Conservation (phyloP, 2,888 invertebrate species). For the Aleiodes testaceus region DNA sequence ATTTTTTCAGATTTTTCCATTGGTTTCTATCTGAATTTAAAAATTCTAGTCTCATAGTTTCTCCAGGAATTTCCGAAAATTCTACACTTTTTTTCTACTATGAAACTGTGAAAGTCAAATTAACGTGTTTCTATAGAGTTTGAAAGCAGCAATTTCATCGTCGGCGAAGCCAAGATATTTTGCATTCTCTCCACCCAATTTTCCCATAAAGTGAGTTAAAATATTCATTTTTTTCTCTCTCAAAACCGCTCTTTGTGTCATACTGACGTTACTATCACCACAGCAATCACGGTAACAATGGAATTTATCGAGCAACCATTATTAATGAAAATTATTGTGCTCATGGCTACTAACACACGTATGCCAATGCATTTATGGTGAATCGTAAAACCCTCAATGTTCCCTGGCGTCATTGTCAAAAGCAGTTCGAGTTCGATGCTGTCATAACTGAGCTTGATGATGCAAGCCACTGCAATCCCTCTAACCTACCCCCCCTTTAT, state of each 20-base stretch:
- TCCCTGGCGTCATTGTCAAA: slow-evolving; percentile 25
- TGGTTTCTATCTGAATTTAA: no score
- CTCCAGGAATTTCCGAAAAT: no score
- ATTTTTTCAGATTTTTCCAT: background rate
- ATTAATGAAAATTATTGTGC: slow-evolving; percentile 59
- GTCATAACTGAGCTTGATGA: slow-evolving; percentile 37
- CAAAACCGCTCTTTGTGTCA: background rate
- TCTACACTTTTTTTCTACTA: no score
- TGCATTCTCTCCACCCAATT: background rate
- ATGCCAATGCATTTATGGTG: slow-evolving; percentile 4
- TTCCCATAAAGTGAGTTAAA: slow-evolving; percentile 6
- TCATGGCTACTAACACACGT: background rate
- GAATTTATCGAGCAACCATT: slow-evolving; percentile 58
- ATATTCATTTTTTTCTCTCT: background rate
- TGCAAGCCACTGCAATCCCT: slow-evolving; percentile 17
- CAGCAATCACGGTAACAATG: slow-evolving; percentile 24
- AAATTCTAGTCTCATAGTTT: no score
- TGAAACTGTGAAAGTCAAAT: no score
- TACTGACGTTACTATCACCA: background rate
- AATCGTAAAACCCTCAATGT: slow-evolving; percentile 11
- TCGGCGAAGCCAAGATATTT: no score
- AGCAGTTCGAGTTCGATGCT: slow-evolving; percentile 22
- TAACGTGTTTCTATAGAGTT: no score
- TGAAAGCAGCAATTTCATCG: no score
- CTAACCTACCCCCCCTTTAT: slow-evolving; percentile 17